phyloP scores from a whole-genome alignment of 2,113 vertebrate genomes.

The Girardinichthys multiradiatus region DNA sequence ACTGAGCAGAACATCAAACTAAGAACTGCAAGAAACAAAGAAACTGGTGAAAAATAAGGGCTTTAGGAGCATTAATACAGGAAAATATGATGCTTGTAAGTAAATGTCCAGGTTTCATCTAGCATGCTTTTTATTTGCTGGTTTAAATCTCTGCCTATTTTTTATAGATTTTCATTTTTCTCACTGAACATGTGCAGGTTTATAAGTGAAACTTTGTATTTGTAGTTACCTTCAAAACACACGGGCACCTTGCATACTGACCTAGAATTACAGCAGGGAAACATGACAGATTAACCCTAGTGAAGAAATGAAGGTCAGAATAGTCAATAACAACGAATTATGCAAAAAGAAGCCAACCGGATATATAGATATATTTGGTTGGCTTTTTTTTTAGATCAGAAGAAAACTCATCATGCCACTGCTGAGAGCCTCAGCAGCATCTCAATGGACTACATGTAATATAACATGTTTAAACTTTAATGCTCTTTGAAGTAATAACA shows the following conservation, averaged over 20 bases:
- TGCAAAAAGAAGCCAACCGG: too few relatives aligned
- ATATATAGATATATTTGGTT: too few relatives aligned
- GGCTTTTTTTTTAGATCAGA: too few relatives aligned
- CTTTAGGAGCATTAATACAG: too few relatives aligned
- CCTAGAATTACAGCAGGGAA: neutral
- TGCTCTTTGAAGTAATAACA: neutral
- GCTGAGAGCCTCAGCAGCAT: neutral
- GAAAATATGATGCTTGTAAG: neutral
- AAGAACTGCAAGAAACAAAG: too few relatives aligned
- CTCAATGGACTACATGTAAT: too few relatives aligned
- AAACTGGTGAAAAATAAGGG: too few relatives aligned
- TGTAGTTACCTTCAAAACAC: neutral
- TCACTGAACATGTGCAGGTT: neutral
- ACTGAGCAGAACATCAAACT: neutral
- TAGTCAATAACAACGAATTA: neutral
- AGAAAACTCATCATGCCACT: too few relatives aligned
- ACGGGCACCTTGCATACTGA: too few relatives aligned
- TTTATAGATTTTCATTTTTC: neutral
- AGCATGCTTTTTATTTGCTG: neutral
- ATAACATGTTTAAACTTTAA: neutral
- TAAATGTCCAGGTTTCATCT: neutral
- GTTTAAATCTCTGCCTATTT: neutral
- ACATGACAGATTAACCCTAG: neutral
- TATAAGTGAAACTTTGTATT: neutral
- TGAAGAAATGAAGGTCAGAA: neutral